Evolutionary conservation across 2,888 invertebrate genomes (phyloP), one percentile per base, ranked within the genome.

Genomic region (Lepidochrysops patricia): DNA sequence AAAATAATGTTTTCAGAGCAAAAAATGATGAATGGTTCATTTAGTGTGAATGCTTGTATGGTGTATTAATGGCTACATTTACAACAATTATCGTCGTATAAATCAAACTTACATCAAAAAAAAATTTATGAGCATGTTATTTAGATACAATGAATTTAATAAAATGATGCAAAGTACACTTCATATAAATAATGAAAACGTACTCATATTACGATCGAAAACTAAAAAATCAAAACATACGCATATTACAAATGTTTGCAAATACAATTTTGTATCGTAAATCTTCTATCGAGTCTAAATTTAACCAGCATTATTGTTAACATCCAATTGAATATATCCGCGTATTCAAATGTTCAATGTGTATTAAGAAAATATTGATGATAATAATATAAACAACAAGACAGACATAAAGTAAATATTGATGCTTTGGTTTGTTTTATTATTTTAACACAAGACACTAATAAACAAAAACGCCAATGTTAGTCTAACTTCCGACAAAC

Each of bases 381-480:
- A 23, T 49, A 54, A 26, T 52, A 27, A 23, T 49, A 54, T 54
- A 54, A 54, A 54, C 54, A 32, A 7, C 15, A 2, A 29, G 54
- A 19, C 12, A 54, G 54, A 32, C 54, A 15, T 54, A 6, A 13
- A 32, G 9, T 19, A 32, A 1, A 9, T 2, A 43, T 12, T 2
- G 9, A 19, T 43, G 4, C 23, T 43, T 43, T 23, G 23, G 43
- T 43, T 19, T 9, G 2, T 19, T 43, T 19, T 43, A 43, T 43
- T 19, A 43, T 43, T 43, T 43, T 19, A 43, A 43, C 23, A 9
- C 29, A 6, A 29, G 13, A 43, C 2, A 19, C 19, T 2, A 23
- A 43, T 9, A 19, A 19, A n/a, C n/a, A n/a, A n/a, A n/a, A n/a
- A n/a, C n/a, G n/a, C n/a, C n/a, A n/a, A n/a, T n/a, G n/a, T n/a